Percentiles rank a stretch among this genome's conserved stretches.
Evolutionary conservation across 2,888 invertebrate species (phyloP).

Genomic region (Synergus itoensis): DNA sequence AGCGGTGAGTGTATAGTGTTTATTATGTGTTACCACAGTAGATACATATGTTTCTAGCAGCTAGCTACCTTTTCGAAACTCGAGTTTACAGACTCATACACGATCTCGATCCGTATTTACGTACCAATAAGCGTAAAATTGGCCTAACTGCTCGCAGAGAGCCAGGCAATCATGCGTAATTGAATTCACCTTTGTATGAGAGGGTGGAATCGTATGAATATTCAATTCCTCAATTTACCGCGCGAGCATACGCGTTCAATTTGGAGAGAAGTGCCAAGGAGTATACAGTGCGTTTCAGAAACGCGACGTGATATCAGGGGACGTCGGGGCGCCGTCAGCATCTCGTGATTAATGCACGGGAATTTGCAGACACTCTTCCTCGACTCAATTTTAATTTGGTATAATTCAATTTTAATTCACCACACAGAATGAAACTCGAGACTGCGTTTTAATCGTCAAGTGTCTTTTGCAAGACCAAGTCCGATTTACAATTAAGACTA

Average conservation of each 20-base stretch:
- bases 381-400: conserved; percentile 40
- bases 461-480: neutral
- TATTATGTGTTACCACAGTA: no score
- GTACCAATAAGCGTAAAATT: conserved; percentile 76
- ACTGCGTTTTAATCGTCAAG: conserved; percentile 20
- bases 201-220: conserved; percentile 71
- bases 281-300: conserved; percentile 36
- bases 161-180: conserved; percentile 74
- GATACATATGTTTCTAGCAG: no score
- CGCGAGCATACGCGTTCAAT: conserved; percentile 47
- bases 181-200: conserved; percentile 74
- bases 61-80: conserved; percentile 1
- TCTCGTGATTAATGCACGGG: conserved; percentile 37
- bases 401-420: conserved; percentile 27
- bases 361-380: conserved; percentile 37
- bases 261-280: conserved; percentile 42
- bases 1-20: neutral
- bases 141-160: conserved; percentile 69
- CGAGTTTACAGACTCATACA: conserved; percentile 26
- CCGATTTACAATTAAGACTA: neutral
- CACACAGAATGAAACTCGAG: conserved; percentile 14
- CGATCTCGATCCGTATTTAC: conserved; percentile 66
- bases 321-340: conserved; percentile 20
- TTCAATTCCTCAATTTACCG: conserved; percentile 60
- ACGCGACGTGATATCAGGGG: conserved; percentile 31